phyloP scores from a whole-genome alignment of 2,113 vertebrate genomes.

The Cololabis saira region DNA sequence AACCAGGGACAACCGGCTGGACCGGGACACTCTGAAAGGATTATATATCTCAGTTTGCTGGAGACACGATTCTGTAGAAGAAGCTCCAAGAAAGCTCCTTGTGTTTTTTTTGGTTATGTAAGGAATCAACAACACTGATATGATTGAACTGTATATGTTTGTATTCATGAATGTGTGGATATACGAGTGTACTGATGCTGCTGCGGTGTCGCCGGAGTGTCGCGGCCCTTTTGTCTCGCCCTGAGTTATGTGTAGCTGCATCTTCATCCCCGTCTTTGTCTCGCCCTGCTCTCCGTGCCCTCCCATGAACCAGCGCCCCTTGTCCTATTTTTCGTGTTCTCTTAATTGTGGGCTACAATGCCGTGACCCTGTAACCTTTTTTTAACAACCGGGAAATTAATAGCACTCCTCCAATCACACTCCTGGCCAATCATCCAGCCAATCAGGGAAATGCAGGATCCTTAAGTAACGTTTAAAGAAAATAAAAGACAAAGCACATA shows the following conservation, averaged over 20 bases:
- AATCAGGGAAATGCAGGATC: constrained; percentile 53
- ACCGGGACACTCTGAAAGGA: too few relatives aligned
- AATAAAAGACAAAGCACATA: constrained; percentile 23
- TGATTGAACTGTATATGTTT: constrained; percentile 28
- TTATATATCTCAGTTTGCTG: neutral
- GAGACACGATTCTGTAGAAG: neutral
- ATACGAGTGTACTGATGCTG: constrained; percentile 56
- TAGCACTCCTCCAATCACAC: constrained; percentile 68
- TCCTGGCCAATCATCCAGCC: constrained; percentile 54
- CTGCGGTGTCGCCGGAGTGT: constrained; percentile 69
- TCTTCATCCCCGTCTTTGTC: constrained; percentile 77
- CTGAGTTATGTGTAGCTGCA: constrained; percentile 78
- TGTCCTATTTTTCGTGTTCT: constrained; percentile 75
- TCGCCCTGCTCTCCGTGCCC: constrained; percentile 64
- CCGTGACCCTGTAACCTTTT: constrained; percentile 72
- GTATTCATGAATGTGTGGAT: constrained; percentile 38
- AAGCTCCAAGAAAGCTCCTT: constrained; percentile 3
- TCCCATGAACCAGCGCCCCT: constrained; percentile 68
- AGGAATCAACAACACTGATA: constrained; percentile 9
- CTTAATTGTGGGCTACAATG: constrained; percentile 78
- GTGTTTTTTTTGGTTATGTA: neutral
- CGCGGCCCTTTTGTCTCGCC: constrained; percentile 66
- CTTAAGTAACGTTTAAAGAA: constrained; percentile 2
- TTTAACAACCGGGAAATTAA: constrained; percentile 76
- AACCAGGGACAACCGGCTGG: too few relatives aligned